Evolutionary conservation across 2,888 invertebrate genomes (phyloP), one percentile per base, ranked within the genome.

Genomic region (Eupithecia pulchellata): DNA sequence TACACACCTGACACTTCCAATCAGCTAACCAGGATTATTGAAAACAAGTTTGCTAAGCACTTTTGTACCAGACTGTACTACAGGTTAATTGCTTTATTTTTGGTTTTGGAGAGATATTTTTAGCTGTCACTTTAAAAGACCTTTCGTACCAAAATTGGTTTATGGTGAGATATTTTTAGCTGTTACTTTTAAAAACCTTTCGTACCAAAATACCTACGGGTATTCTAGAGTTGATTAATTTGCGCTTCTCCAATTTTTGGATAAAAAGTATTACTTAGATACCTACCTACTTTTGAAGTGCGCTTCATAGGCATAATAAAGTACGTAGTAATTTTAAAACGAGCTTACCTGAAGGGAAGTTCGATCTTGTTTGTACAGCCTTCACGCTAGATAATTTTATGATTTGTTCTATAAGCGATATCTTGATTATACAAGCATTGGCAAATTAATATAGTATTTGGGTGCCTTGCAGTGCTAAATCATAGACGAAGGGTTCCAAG

Each of bases 1-100:
- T 93, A 91, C 89, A 85, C 87, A 87, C 82, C 80, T 72, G 67
- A 72, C 76, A 75, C 72, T 70, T 55, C 34, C 34, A 61, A 58
- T n/a, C 25, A 25, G 25, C 9, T 20, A 47, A 47, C 9, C 42
- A 47, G 42, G 42, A 20, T 20, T 47, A 9, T 42, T 20, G 20
- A 47, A 47, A 47, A 2, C 42, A 25, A 52, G 20, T 52, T 20
- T 25, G 52, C 25, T 4, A 52, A 25, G 52, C 11, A 52, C 52
- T 52, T 52, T 52, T 13, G 52, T 25, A 13, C 52, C 52, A 52
- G 52, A 52, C 20, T 52, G 52, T 52, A 52, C 25, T 11, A 47
- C 11, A 9, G 20, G 52, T 11, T 20, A 47, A 9, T 47, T 5
- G n/a, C 39, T 39, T 39, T 17, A 39, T 39, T 39, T 4, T 39